Conservation (phyloP, 2,113 vertebrate genomes). For the Protobothrops flavoviridis region DNA sequence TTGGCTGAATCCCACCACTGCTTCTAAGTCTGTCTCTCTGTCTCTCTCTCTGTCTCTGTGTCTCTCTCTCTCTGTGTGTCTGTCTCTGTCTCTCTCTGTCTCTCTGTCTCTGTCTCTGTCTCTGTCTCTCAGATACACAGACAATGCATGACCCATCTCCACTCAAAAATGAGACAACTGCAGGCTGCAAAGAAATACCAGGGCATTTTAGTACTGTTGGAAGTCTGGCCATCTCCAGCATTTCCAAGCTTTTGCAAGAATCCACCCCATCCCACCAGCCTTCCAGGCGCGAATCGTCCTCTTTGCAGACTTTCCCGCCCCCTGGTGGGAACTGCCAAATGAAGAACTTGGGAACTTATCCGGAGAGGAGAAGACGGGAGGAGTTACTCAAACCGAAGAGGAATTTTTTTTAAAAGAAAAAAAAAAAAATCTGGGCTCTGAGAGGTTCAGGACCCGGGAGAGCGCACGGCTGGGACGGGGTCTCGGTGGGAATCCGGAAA, state of each 20-base stretch:
- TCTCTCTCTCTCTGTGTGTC: too few species aligned
- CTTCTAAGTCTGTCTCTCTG: too few species aligned
- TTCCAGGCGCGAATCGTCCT: neutral
- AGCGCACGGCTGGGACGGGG: neutral
- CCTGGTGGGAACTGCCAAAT: neutral
- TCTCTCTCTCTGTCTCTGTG: too few species aligned
- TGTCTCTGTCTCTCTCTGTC: neutral
- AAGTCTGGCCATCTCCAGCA: neutral
- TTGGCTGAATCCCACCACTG: too few species aligned
- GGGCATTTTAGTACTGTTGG: neutral
- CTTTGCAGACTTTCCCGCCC: neutral
- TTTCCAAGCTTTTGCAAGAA: too few species aligned
- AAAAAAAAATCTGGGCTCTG: neutral
- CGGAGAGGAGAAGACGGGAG: neutral
- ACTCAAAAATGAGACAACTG: neutral
- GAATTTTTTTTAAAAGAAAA: too few species aligned
- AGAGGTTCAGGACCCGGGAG: neutral
- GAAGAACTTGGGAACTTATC: neutral
- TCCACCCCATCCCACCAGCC: neutral
- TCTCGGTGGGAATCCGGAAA: neutral
- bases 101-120: neutral
- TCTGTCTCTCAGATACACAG: neutral
- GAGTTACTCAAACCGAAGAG: neutral
- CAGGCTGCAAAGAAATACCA: neutral
- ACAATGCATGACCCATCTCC: neutral